phyloP scores from a whole-genome alignment of 1,140 invertebrate genomes.

The Eueides isabella region DNA sequence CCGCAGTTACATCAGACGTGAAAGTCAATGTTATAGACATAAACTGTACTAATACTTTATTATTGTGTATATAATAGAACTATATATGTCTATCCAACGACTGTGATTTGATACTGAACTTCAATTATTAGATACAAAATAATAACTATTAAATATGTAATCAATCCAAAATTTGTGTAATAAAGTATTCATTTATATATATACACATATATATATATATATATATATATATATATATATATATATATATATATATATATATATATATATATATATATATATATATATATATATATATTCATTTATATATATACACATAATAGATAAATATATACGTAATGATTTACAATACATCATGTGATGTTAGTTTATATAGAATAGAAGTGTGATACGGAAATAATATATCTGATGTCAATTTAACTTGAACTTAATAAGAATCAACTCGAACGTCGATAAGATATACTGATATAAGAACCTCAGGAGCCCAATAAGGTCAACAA shows the following conservation, averaged over 20 bases:
- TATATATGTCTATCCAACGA: neutral
- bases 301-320: no score
- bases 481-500: neutral
- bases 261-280: no score
- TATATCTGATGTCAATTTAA: neutral
- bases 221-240: no score
- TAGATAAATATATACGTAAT: neutral
- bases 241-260: neutral
- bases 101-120: neutral
- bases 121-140: no score
- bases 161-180: no score
- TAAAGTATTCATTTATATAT: no score
- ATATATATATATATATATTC: no score
- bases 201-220: no score
- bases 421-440: conserved; percentile 3
- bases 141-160: no score
- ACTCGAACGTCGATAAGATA: neutral
- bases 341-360: neutral
- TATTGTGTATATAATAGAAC: neutral
- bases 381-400: neutral
- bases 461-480: neutral
- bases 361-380: neutral
- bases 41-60: conserved; percentile 22
- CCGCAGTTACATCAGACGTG: conserved; percentile 64
- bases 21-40: conserved; percentile 78